phyloP scores from a whole-genome alignment of 2,113 vertebrate species.

The Okapia johnstoni region DNA sequence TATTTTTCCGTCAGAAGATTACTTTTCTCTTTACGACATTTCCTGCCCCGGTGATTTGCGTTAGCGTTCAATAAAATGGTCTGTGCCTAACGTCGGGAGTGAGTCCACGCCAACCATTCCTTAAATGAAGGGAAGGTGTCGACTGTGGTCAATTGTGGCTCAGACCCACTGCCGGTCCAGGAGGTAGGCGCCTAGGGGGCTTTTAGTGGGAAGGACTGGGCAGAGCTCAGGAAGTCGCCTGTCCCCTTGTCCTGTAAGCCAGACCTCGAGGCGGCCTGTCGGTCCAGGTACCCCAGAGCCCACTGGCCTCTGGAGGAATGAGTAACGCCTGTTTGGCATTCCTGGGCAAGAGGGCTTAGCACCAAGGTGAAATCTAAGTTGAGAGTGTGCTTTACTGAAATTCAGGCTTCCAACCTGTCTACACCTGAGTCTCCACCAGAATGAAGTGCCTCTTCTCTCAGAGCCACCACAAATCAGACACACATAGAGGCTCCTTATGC shows the following conservation, averaged over 20 bases:
- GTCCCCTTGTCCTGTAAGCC: background rate
- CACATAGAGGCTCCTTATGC: background rate
- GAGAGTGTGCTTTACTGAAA: background rate
- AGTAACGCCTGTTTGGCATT: background rate
- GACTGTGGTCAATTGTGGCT: background rate
- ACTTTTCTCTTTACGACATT: conserved; percentile 76
- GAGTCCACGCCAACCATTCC: background rate
- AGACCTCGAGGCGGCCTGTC: background rate
- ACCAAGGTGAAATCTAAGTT: background rate
- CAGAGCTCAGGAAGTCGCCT: background rate
- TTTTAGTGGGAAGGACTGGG: background rate
- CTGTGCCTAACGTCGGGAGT: conserved; percentile 39
- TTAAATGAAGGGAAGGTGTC: background rate
- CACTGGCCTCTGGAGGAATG: background rate
- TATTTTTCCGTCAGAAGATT: conserved; percentile 78
- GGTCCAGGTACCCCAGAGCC: background rate
- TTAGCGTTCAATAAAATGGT: conserved; percentile 66
- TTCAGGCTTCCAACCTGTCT: background rate
- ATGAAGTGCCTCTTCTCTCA: background rate
- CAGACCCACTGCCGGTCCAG: background rate
- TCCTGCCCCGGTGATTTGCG: conserved; percentile 66
- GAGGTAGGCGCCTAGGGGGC: background rate
- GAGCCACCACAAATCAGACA: background rate
- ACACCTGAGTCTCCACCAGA: background rate
- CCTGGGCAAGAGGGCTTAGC: background rate